Evolutionary conservation across 2,797 vertebrate genomes (phyloP), one percentile per base, ranked within the genome.

Genomic region (Myotis pilosus): DNA sequence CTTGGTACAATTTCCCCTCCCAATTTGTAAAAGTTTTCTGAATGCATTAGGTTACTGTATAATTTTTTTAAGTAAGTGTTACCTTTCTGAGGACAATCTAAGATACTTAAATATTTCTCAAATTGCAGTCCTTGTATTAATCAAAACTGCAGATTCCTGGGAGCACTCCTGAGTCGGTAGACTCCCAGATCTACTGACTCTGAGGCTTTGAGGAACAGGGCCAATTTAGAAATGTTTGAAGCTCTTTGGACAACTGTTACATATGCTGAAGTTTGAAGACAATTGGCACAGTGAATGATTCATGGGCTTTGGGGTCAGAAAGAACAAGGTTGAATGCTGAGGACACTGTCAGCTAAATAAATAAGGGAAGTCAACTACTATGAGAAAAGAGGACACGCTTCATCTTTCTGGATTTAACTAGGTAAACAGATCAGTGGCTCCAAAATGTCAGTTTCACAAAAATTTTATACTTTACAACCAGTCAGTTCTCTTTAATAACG

Each of bases 401-500:
- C 30, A 36, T 87, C 80, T 72, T 87, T 17, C 60, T n/a, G 83
- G 93, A 47, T 89, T 97, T 96, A 91, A 89, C 96, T 66, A 72
- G 69, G 51, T 41, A 36, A 22, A 87, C 72, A 91, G 94, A 87
- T 84, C 55, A 51, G 23, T 87, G 78, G 80, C 53, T 62, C 80
- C 79, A 75, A 96, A 95, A 84, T 57, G n/a, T 51, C 28, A 36
- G 69, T 95, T 97, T 96, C 64, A 53, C 94, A 41, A 94, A 93
- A 8, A 62, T 92, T 95, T 89, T 86, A 44, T 80, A 22, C n/a
- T 87, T 96, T 83, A 66, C 62, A 95, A 38, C 36, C 6, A 96
- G 94, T 8, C 10, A 72, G 33, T 19, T 93, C n/a, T 78, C 33
- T 83, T 94, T 83, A 68, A 30, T 51, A 38, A 84, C 83, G 6